Base-by-base conservation (phyloP, 2,113 vertebrate species). In the Caranx melampygus region DNA sequence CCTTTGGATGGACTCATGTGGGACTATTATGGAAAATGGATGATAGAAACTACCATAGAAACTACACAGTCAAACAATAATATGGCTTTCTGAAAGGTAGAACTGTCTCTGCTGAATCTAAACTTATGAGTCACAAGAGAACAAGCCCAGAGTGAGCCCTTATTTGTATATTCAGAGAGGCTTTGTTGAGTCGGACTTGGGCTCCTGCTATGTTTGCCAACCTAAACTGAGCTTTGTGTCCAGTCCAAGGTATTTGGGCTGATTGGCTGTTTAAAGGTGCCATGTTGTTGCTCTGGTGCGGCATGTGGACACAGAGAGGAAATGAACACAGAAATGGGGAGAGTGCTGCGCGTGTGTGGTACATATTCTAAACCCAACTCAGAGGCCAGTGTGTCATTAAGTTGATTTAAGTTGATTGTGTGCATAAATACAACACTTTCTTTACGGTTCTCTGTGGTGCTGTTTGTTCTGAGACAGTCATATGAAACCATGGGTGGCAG, bases 281-380 rank as follows among this genome's bases (percentile, higher is more conserved):
- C 70, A 64, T 52, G 74, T 55, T 81, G 76, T 54, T 79, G 59
- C 61, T 78, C 33, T 15, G 11, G 11, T 6, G 26, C 66, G 47
- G 63, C 52, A 66, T 57, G 45, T 47, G 52, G 63, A 57, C 63
- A 66, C n/a, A 64, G 67, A 70, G 63, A 80, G 85, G 81, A 90
- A 93, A 91, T 88, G 55, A 85, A 59, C 67, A 73, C 21, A 61
- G 65, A 84, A 76, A 83, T 35, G 18, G 34, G 58, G 68, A 57
- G 51, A 18, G 57, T 45, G 65, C 52, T 42, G 65, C 58, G 60
- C 74, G 75, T 84, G 74, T 75, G 80, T 76, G 86, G 82, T 72
- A 75, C 55, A 42, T 62, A 75, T 83, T 77, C 11, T 51, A 68
- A 79, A 83, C 47, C 69, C 75, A 67, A 63, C 63, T 73, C n/a